These are phyloP conservation scores for Centruroides vittatus DNA, from an alignment of 1,140 invertebrate genomes.

Conservation along the genomic window DNA sequence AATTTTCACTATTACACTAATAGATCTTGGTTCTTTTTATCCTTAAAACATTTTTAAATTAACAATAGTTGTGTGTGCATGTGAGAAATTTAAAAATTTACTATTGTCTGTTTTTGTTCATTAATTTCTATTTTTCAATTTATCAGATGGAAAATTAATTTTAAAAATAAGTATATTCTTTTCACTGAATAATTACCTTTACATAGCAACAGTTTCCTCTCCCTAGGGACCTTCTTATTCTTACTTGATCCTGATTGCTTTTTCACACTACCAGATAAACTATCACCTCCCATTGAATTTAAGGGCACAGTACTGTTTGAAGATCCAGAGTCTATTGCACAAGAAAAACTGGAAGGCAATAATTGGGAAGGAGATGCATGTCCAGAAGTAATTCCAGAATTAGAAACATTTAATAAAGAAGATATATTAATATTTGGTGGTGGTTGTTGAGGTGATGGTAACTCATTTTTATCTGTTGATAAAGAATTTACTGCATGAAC, in stretches of 20 bases:
- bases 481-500: not conserved
- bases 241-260: conserved; percentile 20
- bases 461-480: conserved; percentile 5
- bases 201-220: conserved; percentile 34
- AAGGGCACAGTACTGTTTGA: conserved; percentile 8
- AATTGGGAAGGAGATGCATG: not conserved
- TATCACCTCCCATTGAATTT: conserved; percentile 6
- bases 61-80: too few relatives aligned
- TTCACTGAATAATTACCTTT: conserved; percentile 28
- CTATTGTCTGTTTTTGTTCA: too few relatives aligned
- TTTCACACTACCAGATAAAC: not conserved
- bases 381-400: not conserved
- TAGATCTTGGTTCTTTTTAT: too few relatives aligned
- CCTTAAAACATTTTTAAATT: too few relatives aligned
- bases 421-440: not conserved
- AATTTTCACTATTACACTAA: too few relatives aligned
- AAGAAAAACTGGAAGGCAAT: not conserved
- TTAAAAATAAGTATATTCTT: too few relatives aligned
- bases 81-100: too few relatives aligned
- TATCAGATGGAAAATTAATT: too few relatives aligned
- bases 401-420: not conserved
- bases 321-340: conserved; percentile 5
- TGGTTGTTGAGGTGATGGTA: conserved; percentile 7
- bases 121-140: too few relatives aligned
- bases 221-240: conserved; percentile 21